Evolutionary conservation across 2,888 invertebrate genomes (phyloP).

Genomic region (Zeuzera pyrina): DNA sequence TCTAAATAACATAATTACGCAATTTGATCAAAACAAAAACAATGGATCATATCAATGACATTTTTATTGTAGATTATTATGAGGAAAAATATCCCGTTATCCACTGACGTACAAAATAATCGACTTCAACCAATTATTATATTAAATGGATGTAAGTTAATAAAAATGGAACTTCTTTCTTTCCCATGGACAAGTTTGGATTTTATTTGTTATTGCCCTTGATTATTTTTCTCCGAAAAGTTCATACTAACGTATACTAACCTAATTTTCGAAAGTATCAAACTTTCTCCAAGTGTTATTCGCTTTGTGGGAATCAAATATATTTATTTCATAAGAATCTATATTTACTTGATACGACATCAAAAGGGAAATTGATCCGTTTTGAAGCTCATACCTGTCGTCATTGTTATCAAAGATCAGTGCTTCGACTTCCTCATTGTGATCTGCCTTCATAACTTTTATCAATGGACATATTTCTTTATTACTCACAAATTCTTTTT

Average conservation of each 20-base stretch:
- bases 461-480: conserved; percentile 61
- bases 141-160: too few species aligned
- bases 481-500: conserved; percentile 57
- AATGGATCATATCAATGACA: too few species aligned
- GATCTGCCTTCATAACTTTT: conserved; percentile 52
- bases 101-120: too few species aligned
- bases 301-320: neutral
- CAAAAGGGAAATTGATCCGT: conserved; percentile 64
- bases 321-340: neutral
- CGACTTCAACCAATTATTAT: too few species aligned
- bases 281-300: neutral
- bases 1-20: too few species aligned
- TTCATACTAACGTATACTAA: too few species aligned
- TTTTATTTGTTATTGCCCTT: neutral
- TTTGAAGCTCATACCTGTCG: conserved; percentile 58
- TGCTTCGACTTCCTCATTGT: conserved; percentile 47
- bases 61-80: too few species aligned
- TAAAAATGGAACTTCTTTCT: too few species aligned
- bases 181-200: too few species aligned
- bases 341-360: conserved; percentile 57
- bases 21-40: too few species aligned
- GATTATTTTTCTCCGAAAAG: neutral
- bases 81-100: too few species aligned
- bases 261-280: neutral
- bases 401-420: conserved; percentile 45